Evolutionary conservation across 2,113 vertebrate species (phyloP).

Genomic region (Sisor rabdophorus): DNA sequence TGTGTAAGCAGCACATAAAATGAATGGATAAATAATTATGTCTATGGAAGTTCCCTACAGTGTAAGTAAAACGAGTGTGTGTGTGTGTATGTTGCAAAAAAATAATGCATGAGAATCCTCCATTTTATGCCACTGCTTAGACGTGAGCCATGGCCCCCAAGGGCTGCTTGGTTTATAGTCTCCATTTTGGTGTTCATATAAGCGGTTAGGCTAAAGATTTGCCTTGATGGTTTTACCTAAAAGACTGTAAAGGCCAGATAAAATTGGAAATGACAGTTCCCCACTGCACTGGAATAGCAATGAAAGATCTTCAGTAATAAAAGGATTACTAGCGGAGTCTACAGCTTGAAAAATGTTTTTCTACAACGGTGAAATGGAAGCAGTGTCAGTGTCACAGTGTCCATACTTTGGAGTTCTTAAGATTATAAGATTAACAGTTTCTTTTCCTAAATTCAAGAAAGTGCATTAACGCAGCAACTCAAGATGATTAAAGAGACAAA

Average conservation of each 20-base stretch:
- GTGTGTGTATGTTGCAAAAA: conserved; percentile 29
- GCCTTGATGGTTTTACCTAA: conserved; percentile 59
- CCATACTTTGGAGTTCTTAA: conserved; percentile 1
- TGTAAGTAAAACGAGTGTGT: neutral
- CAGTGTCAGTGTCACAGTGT: neutral
- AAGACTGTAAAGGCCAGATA: conserved; percentile 48
- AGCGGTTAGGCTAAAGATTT: conserved; percentile 52
- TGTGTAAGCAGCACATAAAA: neutral
- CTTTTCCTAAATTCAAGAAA: neutral
- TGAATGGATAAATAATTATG: neutral
- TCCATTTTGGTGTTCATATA: conserved; percentile 55
- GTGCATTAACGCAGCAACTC: neutral
- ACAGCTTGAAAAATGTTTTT: conserved; percentile 15
- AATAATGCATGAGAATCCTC: conserved; percentile 58
- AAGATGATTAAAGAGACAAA: conserved; percentile 6
- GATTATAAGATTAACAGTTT: neutral
- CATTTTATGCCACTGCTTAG: conserved; percentile 57
- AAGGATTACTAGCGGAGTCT: conserved; percentile 4
- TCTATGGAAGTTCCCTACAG: too few relatives aligned
- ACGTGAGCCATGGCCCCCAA: conserved; percentile 59
- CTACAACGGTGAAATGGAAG: neutral
- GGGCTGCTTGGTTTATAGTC: conserved; percentile 59
- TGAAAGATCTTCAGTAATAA: conserved; percentile 15
- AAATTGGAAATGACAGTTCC: conserved; percentile 37
- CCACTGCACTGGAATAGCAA: conserved; percentile 15